A percentile compares a stretch with the other conserved stretches of the same genome.
Conservation (phyloP, 2,888 invertebrate species). For the Crocallis elinguaria region DNA sequence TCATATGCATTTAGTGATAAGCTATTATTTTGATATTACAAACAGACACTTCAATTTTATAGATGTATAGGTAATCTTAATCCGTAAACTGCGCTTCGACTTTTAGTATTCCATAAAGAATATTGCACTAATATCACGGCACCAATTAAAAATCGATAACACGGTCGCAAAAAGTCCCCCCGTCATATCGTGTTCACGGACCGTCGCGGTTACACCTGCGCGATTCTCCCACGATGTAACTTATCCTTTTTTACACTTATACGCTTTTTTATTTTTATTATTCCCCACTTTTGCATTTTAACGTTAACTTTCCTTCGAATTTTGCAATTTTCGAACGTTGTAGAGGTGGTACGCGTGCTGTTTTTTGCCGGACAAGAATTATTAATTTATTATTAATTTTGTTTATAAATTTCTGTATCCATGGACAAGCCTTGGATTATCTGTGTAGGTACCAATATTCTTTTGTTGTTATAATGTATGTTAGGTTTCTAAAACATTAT, state of each 20-base stretch:
- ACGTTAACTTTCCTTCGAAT: constrained; percentile 78
- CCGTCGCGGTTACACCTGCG: constrained; percentile 65
- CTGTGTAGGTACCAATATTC: too few species aligned
- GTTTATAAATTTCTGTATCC: too few species aligned
- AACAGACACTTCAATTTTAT: too few species aligned
- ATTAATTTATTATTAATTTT: background rate
- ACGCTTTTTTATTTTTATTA: constrained; percentile 45
- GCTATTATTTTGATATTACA: too few species aligned
- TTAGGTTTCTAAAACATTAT: too few species aligned
- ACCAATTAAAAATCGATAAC: constrained; percentile 78
- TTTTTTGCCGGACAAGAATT: background rate
- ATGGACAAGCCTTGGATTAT: too few species aligned
- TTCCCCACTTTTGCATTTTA: constrained; percentile 69
- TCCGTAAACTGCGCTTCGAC: background rate
- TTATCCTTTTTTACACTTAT: constrained; percentile 59
- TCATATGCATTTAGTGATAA: too few species aligned
- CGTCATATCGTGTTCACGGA: constrained; percentile 46
- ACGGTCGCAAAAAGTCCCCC: constrained; percentile 54
- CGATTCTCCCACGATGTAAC: constrained; percentile 77
- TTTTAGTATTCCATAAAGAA: background rate
- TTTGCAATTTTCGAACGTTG: constrained; percentile 64
- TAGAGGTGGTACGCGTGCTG: constrained; percentile 20
- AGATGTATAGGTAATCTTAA: too few species aligned
- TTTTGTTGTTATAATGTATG: too few species aligned
- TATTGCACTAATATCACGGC: constrained; percentile 39